phyloP scores from a whole-genome alignment of 2,113 vertebrate species.

The Pygathrix nemaeus region DNA sequence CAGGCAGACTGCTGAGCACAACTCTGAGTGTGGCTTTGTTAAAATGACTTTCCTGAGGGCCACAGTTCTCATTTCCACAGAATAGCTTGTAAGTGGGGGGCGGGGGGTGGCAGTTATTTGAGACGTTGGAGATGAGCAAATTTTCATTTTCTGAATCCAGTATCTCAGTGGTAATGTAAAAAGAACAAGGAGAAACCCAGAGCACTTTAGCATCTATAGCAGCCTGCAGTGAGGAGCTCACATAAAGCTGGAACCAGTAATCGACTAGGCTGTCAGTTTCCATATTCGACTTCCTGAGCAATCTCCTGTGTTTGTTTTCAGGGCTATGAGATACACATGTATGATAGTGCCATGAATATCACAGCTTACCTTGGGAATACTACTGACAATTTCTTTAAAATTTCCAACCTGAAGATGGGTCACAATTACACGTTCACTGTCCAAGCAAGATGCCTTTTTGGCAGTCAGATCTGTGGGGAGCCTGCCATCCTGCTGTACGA shows the following conservation, averaged over 20 bases:
- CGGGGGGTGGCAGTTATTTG: background rate
- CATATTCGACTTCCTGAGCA: background rate
- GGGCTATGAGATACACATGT: slow-evolving; percentile 96
- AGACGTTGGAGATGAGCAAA: background rate
- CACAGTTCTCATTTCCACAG: background rate
- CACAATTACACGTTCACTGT: slow-evolving; percentile 97
- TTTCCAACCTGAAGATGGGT: slow-evolving; percentile 91
- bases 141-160: background rate
- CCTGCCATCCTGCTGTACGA: slow-evolving; percentile 91
- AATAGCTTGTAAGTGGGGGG: background rate
- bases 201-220: background rate
- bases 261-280: background rate
- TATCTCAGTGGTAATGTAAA: background rate
- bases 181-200: background rate
- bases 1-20: background rate
- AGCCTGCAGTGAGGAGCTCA: background rate
- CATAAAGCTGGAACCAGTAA: background rate
- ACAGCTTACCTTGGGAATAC: slow-evolving; percentile 93
- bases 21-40: background rate
- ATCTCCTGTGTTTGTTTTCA: slow-evolving; percentile 71
- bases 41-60: background rate
- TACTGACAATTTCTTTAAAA: slow-evolving; percentile 94
- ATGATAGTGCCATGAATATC: slow-evolving; percentile 91
- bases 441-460: slow-evolving; percentile 92
- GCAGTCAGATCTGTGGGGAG: slow-evolving; percentile 94